phyloP scores from a whole-genome alignment of 2,888 invertebrate species.

The Drosophila engyochracea region DNA sequence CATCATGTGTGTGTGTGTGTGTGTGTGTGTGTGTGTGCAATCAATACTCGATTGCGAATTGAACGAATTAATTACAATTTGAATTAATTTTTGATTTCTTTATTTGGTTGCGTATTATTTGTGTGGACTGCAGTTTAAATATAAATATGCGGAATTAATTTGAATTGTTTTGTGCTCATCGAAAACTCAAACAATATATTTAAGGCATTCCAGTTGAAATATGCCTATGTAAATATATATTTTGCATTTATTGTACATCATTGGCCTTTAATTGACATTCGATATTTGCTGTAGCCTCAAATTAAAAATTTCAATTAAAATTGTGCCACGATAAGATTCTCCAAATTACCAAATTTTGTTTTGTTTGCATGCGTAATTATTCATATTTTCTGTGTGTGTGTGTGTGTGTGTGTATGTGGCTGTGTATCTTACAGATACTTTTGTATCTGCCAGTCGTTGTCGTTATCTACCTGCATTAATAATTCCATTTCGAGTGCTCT shows the following conservation, averaged over 20 bases:
- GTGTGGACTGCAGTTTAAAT: slow-evolving; percentile 46
- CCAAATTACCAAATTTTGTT: slow-evolving; percentile 38
- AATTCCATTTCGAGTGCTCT: slow-evolving; percentile 55
- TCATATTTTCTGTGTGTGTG: slow-evolving; percentile 3
- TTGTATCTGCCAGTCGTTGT: slow-evolving; percentile 5
- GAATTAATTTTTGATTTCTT: slow-evolving; percentile 70
- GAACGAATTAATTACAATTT: slow-evolving; percentile 67
- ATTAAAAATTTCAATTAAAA: slow-evolving; percentile 65
- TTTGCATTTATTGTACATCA: slow-evolving; percentile 6
- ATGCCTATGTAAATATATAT: not conserved
- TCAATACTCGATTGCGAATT: slow-evolving; percentile 18
- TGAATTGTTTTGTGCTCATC: slow-evolving; percentile 34
- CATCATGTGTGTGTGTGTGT: not conserved
- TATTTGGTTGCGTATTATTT: slow-evolving; percentile 26
- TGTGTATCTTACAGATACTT: slow-evolving; percentile 47
- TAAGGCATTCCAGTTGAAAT: slow-evolving; percentile 7
- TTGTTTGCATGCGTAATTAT: slow-evolving; percentile 52
- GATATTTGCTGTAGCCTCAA: slow-evolving; percentile 33
- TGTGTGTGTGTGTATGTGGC: slow-evolving; percentile 7
- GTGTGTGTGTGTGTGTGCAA: not conserved
- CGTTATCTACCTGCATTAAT: slow-evolving; percentile 52
- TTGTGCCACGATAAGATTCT: slow-evolving; percentile 13
- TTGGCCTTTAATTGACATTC: slow-evolving; percentile 45
- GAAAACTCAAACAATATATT: not conserved
- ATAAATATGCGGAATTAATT: slow-evolving; percentile 68